These are phyloP conservation scores for Paratilapia polleni DNA, from an alignment of 2,113 vertebrate species.

Conservation along the genomic window DNA sequence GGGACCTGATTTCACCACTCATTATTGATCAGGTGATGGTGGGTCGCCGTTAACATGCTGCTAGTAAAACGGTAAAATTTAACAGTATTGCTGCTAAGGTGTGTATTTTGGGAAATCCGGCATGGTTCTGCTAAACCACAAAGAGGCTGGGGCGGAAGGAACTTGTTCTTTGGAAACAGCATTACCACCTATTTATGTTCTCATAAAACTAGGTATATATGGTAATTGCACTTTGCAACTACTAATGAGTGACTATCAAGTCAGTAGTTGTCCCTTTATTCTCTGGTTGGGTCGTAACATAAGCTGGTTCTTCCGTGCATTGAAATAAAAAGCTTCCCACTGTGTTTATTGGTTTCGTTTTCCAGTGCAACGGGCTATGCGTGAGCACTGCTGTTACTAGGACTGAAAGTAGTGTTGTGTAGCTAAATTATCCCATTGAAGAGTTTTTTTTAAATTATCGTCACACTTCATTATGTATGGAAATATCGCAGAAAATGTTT, in stretches of 20 bases:
- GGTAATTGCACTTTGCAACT: neutral
- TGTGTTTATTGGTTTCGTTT: constrained; percentile 38
- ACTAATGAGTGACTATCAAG: neutral
- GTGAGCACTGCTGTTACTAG: neutral
- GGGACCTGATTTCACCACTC: constrained; percentile 12
- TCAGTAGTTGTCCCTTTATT: constrained; percentile 33
- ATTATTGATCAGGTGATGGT: neutral
- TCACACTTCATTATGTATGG: neutral
- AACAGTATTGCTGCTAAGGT: neutral
- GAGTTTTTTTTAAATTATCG: neutral
- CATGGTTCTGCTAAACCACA: neutral
- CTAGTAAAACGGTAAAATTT: neutral
- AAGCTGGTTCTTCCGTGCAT: neutral
- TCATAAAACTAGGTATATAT: neutral
- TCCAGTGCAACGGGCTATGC: neutral
- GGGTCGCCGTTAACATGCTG: neutral
- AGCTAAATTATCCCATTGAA: neutral
- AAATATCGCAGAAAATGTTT: neutral
- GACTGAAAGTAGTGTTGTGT: neutral
- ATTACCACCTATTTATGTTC: neutral
- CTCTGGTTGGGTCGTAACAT: neutral
- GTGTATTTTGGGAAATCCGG: neutral
- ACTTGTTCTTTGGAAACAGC: neutral
- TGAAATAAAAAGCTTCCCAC: neutral
- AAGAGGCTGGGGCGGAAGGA: neutral